Evolutionary conservation across 2,113 vertebrate genomes (phyloP), one percentile per base, ranked within the genome.

Genomic region (Microtus oregoni): DNA sequence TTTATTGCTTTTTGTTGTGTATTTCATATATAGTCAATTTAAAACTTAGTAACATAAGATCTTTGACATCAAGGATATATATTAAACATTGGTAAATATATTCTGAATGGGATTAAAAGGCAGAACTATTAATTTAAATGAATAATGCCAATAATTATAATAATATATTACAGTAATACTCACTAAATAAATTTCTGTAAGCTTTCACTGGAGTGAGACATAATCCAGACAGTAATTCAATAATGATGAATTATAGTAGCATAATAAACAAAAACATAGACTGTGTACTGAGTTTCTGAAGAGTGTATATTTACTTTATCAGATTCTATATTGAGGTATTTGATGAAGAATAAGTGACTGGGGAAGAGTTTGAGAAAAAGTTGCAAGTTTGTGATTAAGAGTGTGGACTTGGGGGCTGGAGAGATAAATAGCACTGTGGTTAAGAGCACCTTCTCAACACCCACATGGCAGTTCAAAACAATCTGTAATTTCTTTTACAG

Each of bases 91-190:
- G 77, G 8, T 86, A 83, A 91, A 81, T 8, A 68, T 85, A 87
- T 86, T 92, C 4, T 72, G 28, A 20, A 47, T 47, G 7, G 15
- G 87, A 77, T 82, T 86, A 35, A 94, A 79, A 6, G 78, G 28
- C 2, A 89, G 58, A 32, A 72, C 2, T 5, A 73, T 67, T 78
- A 44, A 72, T 41, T 58, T 26, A 82, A 50, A 52, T 90, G 65
- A 13, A 79, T 58, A 79, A 73, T 94, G 86, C 87, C 20, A 91
- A 67, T 67, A 83, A 44, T 92, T 95, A 61, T 76, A 63, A 47
- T 26, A 70, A 68, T 76, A 3, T 38, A 83, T 41, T 47, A 72
- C 52, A 86, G 41, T 44, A 67, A 55, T 17, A 77, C 17, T 93
- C n/a, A 93, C 68, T 76, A 15, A 50, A 68, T 72, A 65, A 35